Conservation (phyloP, 2,888 invertebrate genomes). For the Amphipoea lucens region DNA sequence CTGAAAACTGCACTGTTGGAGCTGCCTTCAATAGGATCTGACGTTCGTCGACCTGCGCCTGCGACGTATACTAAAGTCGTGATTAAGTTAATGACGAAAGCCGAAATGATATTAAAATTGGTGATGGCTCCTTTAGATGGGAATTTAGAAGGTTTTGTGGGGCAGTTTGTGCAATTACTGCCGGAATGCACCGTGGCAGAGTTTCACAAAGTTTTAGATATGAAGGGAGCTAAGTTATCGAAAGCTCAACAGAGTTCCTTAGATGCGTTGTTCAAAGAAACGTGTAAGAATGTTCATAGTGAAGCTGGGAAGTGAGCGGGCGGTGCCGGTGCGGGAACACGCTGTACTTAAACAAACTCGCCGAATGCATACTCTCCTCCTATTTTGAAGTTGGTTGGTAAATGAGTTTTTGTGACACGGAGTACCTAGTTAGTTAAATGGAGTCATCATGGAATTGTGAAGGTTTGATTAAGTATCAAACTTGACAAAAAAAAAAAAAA, state of each 20-base stretch:
- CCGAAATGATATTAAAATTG: slow-evolving; percentile 99
- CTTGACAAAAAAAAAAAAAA: neutral
- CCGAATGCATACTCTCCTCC: neutral
- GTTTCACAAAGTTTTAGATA: slow-evolving; percentile 98
- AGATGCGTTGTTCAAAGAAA: slow-evolving; percentile 79
- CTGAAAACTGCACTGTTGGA: slow-evolving; percentile 98
- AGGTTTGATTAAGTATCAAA: neutral
- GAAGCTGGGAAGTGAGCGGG: slow-evolving; percentile 38
- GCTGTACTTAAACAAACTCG: slow-evolving; percentile 13
- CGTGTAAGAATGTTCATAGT: slow-evolving; percentile 58
- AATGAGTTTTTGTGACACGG: neutral
- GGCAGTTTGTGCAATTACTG: slow-evolving; percentile 96
- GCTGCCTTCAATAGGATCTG: slow-evolving; percentile 97
- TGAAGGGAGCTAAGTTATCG: slow-evolving; percentile 94
- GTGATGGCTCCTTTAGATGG: slow-evolving; percentile 97
- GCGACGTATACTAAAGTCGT: slow-evolving; percentile 96
- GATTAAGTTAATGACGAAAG: slow-evolving; percentile 97
- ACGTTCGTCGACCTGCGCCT: slow-evolving; percentile 96
- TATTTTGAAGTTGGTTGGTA: neutral
- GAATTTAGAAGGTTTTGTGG: slow-evolving; percentile 93
- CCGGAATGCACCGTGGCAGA: slow-evolving; percentile 97
- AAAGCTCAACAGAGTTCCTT: slow-evolving; percentile 78
- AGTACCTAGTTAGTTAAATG: neutral
- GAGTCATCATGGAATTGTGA: neutral
- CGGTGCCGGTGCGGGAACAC: neutral